Base-by-base conservation (phyloP, 2,113 vertebrate species). In the Hemibagrus wyckioides region DNA sequence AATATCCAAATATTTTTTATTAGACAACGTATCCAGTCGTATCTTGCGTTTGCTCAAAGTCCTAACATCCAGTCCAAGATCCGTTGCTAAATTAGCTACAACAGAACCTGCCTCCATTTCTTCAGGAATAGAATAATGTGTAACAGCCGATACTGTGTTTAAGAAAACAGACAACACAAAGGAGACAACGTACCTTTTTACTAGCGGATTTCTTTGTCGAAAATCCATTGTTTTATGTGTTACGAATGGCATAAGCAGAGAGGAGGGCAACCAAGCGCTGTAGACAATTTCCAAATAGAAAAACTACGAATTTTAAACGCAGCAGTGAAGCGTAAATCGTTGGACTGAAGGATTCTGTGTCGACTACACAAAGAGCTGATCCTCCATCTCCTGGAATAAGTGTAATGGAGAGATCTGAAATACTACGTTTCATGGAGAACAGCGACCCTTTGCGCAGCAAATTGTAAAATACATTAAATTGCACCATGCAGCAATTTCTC, bases 81-180 rank as follows among this genome's bases (percentile, higher is more conserved):
- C 95, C 85, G 94, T 90, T 0, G 92, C 89, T 59, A 96, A 90
- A 88, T 94, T 94, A 6, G 90, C 85, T 0, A 90, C 83, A 56
- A 94, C 93, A 2, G 94, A 93, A 39, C 94, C 95, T 71, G 93
- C 93, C 48, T 95, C 91, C 79, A 93, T 90, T 85, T 95, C 94
- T 30, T 96, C 95, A 41, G 85, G 63, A 80, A 86, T 81, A 69
- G 85, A 86, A 71, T 86, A 86, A 44, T 81, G 75, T 21, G 63
- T 75, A 59, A 85, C 84, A 76, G 84, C 93, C 0, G 92, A 92
- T 4, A 33, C 6, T 83, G 82, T 28, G 6, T 30, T 21, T 1
- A 76, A 44, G 11, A 76, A 33, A 48, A 13, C 7, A 23, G 15
- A 61, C 52, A 76, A 61, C 48, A 76, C 82, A 15, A 79, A 21